phyloP scores from a whole-genome alignment of 1,140 invertebrate genomes.

The Dendroctonus valens region DNA sequence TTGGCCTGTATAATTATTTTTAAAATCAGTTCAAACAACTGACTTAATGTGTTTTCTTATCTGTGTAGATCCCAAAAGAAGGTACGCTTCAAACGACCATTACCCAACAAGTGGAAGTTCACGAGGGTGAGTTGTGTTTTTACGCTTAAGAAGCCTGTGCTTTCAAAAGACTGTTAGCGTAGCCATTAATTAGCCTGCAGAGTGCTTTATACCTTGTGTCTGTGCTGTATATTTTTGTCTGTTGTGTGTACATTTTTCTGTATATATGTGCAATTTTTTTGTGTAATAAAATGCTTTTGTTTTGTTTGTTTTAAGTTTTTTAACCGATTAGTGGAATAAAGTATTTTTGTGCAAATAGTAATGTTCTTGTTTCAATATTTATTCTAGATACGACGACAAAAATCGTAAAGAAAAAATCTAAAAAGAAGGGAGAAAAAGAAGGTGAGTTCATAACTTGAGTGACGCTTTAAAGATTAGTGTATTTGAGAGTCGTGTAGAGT shows the following conservation, averaged over 20 bases:
- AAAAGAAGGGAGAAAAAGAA: constrained; percentile 39
- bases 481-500: constrained; percentile 4
- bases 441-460: constrained; percentile 30
- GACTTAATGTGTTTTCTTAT: neutral
- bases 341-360: constrained; percentile 6
- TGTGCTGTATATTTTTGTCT: constrained; percentile 5
- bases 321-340: constrained; percentile 10
- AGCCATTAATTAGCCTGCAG: neutral
- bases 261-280: constrained; percentile 8
- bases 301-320: constrained; percentile 10
- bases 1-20: no score
- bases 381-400: constrained; percentile 36
- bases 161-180: constrained; percentile 11
- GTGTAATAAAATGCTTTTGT: neutral
- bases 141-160: neutral
- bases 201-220: neutral
- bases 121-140: constrained; percentile 43
- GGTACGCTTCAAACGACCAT: no score
- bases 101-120: constrained; percentile 43
- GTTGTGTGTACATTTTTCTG: neutral
- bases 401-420: constrained; percentile 37
- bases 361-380: constrained; percentile 20
- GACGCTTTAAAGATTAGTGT: neutral
- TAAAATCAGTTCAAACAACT: neutral
- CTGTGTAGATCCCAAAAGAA: neutral